Conservation (phyloP, 2,797 vertebrate species). For the Microhierax caerulescens region DNA sequence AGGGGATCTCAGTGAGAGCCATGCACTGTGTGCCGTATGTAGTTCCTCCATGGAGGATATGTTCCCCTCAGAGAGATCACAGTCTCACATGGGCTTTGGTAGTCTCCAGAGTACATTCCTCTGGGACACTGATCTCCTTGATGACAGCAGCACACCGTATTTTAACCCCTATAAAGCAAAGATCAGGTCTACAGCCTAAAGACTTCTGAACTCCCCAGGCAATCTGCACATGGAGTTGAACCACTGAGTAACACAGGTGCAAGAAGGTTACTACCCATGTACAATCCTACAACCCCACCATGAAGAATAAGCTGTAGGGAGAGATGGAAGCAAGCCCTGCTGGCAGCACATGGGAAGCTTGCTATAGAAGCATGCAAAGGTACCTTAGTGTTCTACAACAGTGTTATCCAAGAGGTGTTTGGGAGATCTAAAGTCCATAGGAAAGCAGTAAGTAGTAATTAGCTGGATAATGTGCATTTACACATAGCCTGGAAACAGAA, state of each 20-base stretch:
- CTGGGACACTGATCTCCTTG: not conserved
- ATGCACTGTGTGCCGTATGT: accelerated
- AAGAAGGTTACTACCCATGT: not conserved
- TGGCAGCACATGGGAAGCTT: accelerated
- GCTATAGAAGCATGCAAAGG: not conserved
- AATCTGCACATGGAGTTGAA: not conserved
- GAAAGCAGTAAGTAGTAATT: not conserved
- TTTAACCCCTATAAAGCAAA: not conserved
- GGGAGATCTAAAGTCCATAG: not conserved
- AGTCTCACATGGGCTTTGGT: not conserved
- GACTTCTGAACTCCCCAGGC: not conserved
- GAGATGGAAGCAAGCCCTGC: not conserved
- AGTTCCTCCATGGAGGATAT: accelerated
- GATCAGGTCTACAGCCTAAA: not conserved
- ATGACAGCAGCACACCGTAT: not conserved
- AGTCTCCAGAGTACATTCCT: not conserved
- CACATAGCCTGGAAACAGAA: not conserved
- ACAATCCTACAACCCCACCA: not conserved
- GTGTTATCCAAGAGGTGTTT: not conserved
- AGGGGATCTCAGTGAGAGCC: not conserved
- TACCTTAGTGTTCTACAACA: not conserved
- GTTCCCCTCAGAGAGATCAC: not conserved
- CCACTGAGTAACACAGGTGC: not conserved
- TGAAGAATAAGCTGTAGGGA: not conserved
- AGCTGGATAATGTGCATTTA: accelerated